phyloP scores from a whole-genome alignment of 2,888 invertebrate genomes.

The Criorhina ranunculi region DNA sequence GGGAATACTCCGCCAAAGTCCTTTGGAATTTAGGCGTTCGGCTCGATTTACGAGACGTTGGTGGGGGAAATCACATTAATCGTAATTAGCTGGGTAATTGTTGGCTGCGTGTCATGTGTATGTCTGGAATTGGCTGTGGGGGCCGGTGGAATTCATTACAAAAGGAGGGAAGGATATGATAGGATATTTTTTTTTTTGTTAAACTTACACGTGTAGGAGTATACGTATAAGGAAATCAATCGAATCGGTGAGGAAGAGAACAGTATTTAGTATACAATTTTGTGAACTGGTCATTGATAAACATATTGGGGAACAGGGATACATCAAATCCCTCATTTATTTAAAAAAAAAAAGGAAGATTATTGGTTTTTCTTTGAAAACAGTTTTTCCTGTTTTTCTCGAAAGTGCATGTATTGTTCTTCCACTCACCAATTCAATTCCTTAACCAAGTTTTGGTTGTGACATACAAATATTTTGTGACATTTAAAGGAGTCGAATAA shows the following conservation, averaged over 20 bases:
- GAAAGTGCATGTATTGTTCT: no score
- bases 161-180: background rate
- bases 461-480: background rate
- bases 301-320: no score
- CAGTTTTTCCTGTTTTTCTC: no score
- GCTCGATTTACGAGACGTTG: background rate
- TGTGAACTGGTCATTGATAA: no score
- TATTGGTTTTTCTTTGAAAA: no score
- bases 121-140: background rate
- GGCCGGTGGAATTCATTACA: background rate
- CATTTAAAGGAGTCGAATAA: background rate
- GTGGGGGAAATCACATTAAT: conserved; percentile 54
- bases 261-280: no score
- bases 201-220: background rate
- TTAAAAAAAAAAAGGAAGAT: no score
- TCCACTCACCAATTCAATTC: no score
- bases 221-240: conserved; percentile 27
- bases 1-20: conserved; percentile 31
- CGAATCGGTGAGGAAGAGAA: no score
- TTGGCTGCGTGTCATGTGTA: conserved; percentile 51
- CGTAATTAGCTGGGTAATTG: conserved; percentile 71
- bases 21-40: conserved; percentile 35
- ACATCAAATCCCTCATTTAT: no score
- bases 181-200: background rate
- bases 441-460: conserved; percentile 4